Evolutionary conservation across 2,797 vertebrate species (phyloP).

Genomic region (Acropternis orthonyx): DNA sequence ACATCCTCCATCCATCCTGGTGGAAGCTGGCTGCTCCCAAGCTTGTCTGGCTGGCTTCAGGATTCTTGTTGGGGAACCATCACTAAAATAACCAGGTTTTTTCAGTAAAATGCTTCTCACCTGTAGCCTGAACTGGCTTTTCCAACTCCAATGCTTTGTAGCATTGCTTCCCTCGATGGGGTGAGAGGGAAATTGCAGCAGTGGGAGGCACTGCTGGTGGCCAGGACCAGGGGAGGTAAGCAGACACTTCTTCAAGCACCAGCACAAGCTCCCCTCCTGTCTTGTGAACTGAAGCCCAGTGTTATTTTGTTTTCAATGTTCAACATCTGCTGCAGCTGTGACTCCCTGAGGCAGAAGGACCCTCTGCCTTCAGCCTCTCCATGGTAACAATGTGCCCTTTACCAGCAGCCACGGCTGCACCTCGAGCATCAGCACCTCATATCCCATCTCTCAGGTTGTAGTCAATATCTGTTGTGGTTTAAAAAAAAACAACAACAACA

Average conservation of each 20-base stretch:
- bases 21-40: background rate
- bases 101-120: background rate
- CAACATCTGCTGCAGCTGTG: background rate
- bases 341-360: background rate
- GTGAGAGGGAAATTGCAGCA: background rate
- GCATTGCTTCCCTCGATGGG: background rate
- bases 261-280: fast-evolving
- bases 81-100: background rate
- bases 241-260: background rate
- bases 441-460: background rate
- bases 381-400: fast-evolving
- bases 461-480: background rate
- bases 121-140: background rate
- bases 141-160: background rate
- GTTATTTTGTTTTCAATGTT: background rate
- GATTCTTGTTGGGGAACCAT: background rate
- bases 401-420: background rate
- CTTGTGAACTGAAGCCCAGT: background rate
- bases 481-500: background rate
- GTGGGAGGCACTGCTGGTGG: background rate
- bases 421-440: fast-evolving
- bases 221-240: background rate
- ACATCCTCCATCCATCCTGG: fast-evolving
- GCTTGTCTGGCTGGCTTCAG: background rate
- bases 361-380: background rate